phyloP scores from a whole-genome alignment of 2,888 invertebrate genomes.

The Vannuccia rotundouncinata region DNA sequence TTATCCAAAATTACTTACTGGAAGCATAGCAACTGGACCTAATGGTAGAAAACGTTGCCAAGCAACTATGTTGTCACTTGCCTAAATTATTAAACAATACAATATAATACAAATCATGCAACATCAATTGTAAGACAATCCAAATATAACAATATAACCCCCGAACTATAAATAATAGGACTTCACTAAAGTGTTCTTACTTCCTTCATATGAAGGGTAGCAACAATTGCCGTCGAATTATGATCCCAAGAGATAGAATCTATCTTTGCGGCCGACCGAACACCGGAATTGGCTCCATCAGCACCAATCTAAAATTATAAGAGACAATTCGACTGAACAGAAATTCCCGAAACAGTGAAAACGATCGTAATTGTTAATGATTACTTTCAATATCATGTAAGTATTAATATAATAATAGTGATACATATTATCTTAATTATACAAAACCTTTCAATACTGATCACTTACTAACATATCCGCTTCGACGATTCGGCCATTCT shows the following conservation, averaged over 20 bases:
- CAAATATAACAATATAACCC: background rate
- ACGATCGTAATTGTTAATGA: background rate
- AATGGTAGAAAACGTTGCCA: slow-evolving; percentile 91
- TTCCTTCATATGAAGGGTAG: slow-evolving; percentile 3
- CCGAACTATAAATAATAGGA: too few species aligned
- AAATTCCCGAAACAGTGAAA: background rate
- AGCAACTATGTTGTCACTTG: slow-evolving; percentile 62
- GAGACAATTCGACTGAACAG: background rate
- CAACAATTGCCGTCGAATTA: slow-evolving; percentile 4
- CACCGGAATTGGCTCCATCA: slow-evolving; percentile 21
- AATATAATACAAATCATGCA: background rate
- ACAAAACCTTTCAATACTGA: background rate
- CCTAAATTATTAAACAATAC: slow-evolving; percentile 22
- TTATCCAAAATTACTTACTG: slow-evolving; percentile 56
- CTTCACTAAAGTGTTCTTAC: background rate
- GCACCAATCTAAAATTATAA: slow-evolving; percentile 7
- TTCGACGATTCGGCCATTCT: background rate
- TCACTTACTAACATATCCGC: background rate
- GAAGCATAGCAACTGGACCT: slow-evolving; percentile 85
- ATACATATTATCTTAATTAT: background rate
- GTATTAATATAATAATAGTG: background rate
- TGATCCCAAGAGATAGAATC: slow-evolving; percentile 14
- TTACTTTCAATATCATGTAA: background rate
- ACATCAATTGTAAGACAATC: background rate
- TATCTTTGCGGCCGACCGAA: slow-evolving; percentile 6